These are phyloP conservation scores for Oscheius sp. DNA, from an alignment of 2,888 invertebrate species.

Conservation along the genomic window DNA sequence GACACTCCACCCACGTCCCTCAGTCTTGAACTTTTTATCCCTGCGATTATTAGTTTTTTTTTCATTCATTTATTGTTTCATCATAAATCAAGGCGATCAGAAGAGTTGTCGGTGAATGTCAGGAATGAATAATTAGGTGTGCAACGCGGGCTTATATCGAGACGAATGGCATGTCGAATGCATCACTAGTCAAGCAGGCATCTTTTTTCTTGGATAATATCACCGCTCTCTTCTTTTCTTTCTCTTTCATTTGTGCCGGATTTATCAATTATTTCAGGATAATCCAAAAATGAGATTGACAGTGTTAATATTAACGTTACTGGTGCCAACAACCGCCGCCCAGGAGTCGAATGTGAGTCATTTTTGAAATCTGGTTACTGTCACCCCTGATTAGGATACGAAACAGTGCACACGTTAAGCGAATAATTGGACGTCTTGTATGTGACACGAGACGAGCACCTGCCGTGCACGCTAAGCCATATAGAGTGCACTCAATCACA, in stretches of 20 bases:
- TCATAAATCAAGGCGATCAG: constrained; percentile 5
- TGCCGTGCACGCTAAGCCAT: constrained; percentile 30
- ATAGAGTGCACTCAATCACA: constrained; percentile 33
- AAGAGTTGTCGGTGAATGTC: constrained; percentile 28
- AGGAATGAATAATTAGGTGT: constrained; percentile 29
- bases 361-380: constrained; percentile 24
- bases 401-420: constrained; percentile 22
- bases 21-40: constrained; percentile 2
- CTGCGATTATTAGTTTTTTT: not conserved
- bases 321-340: not conserved
- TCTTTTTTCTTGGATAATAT: not conserved
- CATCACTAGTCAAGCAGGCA: constrained; percentile 14
- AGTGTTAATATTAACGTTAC: not conserved
- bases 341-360: constrained; percentile 18
- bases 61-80: not conserved
- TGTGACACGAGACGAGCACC: constrained; percentile 21
- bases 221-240: not conserved
- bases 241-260: not conserved
- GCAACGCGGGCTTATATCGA: constrained; percentile 31
- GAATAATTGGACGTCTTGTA: constrained; percentile 25
- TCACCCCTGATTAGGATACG: constrained; percentile 15
- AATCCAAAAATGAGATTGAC: constrained; percentile 11
- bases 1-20: constrained; percentile 4
- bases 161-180: constrained; percentile 29
- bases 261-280: constrained; percentile 7